A percentile compares a stretch with the other conserved stretches of the same genome.
These are phyloP conservation scores for Megalopta genalis DNA, from an alignment of 1,140 invertebrate species.

Conservation along the genomic window DNA sequence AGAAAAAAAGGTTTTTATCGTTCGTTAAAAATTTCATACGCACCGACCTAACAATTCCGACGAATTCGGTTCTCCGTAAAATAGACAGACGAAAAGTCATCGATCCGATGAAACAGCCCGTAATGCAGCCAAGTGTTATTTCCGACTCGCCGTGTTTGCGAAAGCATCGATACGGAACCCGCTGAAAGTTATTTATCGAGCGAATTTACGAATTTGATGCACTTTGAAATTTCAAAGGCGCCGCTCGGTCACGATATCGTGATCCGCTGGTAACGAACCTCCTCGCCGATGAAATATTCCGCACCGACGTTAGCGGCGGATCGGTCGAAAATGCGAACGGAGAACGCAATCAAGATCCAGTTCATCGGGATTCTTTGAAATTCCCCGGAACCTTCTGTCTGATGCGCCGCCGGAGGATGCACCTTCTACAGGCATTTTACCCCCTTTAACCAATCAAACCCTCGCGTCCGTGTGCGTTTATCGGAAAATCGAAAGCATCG, in stretches of 20 bases:
- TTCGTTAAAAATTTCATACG: too few species aligned
- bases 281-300: neutral
- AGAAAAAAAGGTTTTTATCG: too few species aligned
- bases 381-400: slow-evolving; percentile 16
- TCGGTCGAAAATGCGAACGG: slow-evolving; percentile 21
- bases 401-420: slow-evolving; percentile 31
- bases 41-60: too few species aligned
- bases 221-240: neutral
- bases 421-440: slow-evolving; percentile 20
- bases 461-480: neutral
- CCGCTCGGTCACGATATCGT: neutral
- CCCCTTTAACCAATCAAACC: neutral
- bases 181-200: too few species aligned
- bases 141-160: too few species aligned
- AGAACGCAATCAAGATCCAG: slow-evolving; percentile 35
- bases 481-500: neutral
- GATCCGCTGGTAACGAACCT: slow-evolving; percentile 11
- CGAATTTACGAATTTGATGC: too few species aligned
- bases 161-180: too few species aligned
- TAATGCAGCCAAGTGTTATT: too few species aligned
- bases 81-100: too few species aligned
- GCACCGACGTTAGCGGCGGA: neutral
- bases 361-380: slow-evolving; percentile 33
- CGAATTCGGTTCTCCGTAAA: too few species aligned
- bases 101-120: too few species aligned